Percentiles rank a stretch among this genome's conserved stretches.
Conservation (phyloP, 2,888 invertebrate species). For the Caenorhabditis doughertyi region DNA sequence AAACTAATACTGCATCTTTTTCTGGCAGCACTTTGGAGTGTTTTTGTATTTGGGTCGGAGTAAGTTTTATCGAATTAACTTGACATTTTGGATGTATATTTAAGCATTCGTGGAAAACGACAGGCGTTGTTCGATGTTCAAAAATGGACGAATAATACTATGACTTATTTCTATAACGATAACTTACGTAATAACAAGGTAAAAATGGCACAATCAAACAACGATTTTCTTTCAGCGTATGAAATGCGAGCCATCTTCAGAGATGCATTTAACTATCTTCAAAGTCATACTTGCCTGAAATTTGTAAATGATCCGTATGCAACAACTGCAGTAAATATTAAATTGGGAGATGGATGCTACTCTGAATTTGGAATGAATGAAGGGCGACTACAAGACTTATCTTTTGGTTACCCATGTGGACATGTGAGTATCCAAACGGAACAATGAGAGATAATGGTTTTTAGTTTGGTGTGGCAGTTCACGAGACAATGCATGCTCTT, state of each 20-base stretch:
- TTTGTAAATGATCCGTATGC: constrained; percentile 10
- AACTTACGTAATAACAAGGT: constrained; percentile 9
- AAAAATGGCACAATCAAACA: not conserved
- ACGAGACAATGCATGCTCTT: constrained; percentile 48
- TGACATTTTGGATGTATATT: not conserved
- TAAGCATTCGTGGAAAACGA: not conserved
- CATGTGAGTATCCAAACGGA: not conserved
- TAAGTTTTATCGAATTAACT: not conserved
- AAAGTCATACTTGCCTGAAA: constrained; percentile 20
- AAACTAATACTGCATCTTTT: no score
- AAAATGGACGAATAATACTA: constrained; percentile 14
- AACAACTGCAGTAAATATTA: constrained; percentile 6
- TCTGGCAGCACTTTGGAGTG: no score
- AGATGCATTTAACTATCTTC: constrained; percentile 25
- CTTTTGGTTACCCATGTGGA: constrained; percentile 15
- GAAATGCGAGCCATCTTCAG: constrained; percentile 46
- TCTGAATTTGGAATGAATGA: not conserved
- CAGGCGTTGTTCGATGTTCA: not conserved
- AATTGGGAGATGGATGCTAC: not conserved
- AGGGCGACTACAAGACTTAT: not conserved
- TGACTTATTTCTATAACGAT: constrained; percentile 1
- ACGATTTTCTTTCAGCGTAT: constrained; percentile 4
- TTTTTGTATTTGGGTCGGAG: no score
- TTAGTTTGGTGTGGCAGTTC: constrained; percentile 41
- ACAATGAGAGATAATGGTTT: not conserved